Percentiles rank a stretch among this genome's conserved stretches.
These are phyloP conservation scores for Orgyia antiqua DNA, from an alignment of 2,888 invertebrate genomes.

Conservation along the genomic window DNA sequence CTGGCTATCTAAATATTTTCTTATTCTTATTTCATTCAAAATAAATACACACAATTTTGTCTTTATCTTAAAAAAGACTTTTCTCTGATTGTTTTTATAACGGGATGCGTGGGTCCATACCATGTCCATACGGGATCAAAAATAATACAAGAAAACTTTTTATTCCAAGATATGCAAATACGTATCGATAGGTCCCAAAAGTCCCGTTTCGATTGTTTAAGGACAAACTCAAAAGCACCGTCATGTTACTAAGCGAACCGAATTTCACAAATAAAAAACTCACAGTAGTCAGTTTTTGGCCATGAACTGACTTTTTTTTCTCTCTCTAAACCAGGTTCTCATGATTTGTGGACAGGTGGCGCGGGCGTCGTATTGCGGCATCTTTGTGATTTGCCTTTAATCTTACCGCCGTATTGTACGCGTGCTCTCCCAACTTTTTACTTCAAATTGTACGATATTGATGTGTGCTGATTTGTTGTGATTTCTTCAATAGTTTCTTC, in stretches of 20 bases:
- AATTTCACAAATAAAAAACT: slow-evolving; percentile 17
- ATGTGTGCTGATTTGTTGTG: slow-evolving; percentile 33
- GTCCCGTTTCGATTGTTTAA: too few species aligned
- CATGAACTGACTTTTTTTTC: slow-evolving; percentile 27
- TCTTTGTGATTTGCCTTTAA: slow-evolving; percentile 57
- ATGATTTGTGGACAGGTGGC: slow-evolving; percentile 74
- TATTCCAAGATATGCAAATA: too few species aligned
- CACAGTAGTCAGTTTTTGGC: slow-evolving; percentile 24
- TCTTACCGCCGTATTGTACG: slow-evolving; percentile 65
- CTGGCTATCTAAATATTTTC: too few species aligned
- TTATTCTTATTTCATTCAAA: too few species aligned
- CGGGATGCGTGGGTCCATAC: too few species aligned
- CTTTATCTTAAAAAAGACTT: too few species aligned
- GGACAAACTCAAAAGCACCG: slow-evolving; percentile 1
- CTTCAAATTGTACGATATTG: slow-evolving; percentile 46
- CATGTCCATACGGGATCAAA: too few species aligned
- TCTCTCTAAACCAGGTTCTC: slow-evolving; percentile 58
- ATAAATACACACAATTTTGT: too few species aligned
- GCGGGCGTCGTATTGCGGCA: slow-evolving; percentile 59
- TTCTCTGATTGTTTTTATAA: too few species aligned
- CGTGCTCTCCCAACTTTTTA: slow-evolving; percentile 63
- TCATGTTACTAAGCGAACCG: slow-evolving; percentile 7
- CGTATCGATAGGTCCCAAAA: too few species aligned
- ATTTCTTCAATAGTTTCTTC: slow-evolving; percentile 25
- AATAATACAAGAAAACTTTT: too few species aligned